Conservation (phyloP, 2,888 invertebrate species). For the Zele albiditarsus region DNA sequence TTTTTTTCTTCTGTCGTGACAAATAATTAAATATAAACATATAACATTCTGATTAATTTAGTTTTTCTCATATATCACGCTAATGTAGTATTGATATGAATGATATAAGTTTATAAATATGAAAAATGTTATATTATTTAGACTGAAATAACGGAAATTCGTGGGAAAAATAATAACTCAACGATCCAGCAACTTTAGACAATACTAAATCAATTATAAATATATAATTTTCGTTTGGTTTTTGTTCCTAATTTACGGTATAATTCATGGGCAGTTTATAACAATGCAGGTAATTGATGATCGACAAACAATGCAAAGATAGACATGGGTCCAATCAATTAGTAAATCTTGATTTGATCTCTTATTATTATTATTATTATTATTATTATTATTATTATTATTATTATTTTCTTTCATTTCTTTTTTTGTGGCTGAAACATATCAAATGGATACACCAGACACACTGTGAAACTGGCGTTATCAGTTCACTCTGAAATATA, state of each 20-base stretch:
- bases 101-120: slow-evolving; percentile 35
- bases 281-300: slow-evolving; percentile 21
- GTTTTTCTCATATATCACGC: slow-evolving; percentile 43
- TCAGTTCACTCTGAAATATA: slow-evolving; percentile 24
- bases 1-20: slow-evolving; percentile 32
- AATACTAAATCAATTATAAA: slow-evolving; percentile 61
- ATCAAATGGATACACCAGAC: slow-evolving; percentile 57
- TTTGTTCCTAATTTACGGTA: slow-evolving; percentile 23
- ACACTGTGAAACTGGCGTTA: slow-evolving; percentile 31
- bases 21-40: background rate
- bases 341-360: slow-evolving; percentile 7
- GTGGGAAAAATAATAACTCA: slow-evolving; percentile 41
- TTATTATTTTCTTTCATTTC: slow-evolving; percentile 57
- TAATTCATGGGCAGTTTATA: background rate
- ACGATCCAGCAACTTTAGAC: slow-evolving; percentile 62
- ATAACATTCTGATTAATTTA: slow-evolving; percentile 39
- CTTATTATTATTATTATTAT: slow-evolving; percentile 48
- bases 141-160: slow-evolving; percentile 60
- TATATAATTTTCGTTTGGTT: slow-evolving; percentile 50
- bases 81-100: slow-evolving; percentile 28
- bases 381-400: slow-evolving; percentile 45
- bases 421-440: slow-evolving; percentile 63
- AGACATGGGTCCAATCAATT: slow-evolving; percentile 61
- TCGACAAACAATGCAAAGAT: slow-evolving; percentile 57
- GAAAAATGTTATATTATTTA: slow-evolving; percentile 54